Evolutionary conservation across 2,888 invertebrate genomes (phyloP).

Genomic region (Folsomia candida): DNA sequence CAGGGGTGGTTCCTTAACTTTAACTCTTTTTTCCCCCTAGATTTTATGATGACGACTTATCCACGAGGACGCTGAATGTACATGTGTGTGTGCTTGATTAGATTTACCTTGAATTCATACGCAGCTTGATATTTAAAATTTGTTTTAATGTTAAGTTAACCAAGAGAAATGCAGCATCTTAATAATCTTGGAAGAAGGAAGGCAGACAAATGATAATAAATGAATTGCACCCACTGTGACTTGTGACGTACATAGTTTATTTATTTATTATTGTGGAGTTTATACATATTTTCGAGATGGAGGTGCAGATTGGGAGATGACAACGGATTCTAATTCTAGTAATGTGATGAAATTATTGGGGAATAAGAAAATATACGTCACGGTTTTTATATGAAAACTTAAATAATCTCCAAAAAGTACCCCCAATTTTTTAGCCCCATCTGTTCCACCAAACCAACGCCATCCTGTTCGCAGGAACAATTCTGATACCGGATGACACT

Average conservation of each 20-base stretch:
- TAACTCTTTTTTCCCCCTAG: no score
- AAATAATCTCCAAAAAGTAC: neutral
- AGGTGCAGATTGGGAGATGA: neutral
- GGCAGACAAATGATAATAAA: neutral
- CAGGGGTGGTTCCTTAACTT: neutral
- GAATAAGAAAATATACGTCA: no score
- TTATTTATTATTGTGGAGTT: neutral
- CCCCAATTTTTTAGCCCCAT: neutral
- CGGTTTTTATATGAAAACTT: no score
- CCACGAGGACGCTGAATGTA: no score
- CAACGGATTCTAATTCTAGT: neutral
- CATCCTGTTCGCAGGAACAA: neutral
- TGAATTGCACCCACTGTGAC: neutral
- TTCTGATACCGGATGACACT: neutral
- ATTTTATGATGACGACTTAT: constrained; percentile 1
- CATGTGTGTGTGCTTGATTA: no score
- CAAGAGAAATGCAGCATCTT: neutral
- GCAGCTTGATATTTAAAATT: constrained; percentile 8
- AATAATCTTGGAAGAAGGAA: neutral
- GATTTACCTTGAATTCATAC: neutral
- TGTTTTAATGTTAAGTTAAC: neutral
- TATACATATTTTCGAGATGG: no score
- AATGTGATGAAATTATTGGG: no score
- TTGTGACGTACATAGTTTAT: no score
- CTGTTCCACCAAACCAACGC: neutral